Conservation (phyloP, 2,797 vertebrate species). For the Gobio occitaniae region DNA sequence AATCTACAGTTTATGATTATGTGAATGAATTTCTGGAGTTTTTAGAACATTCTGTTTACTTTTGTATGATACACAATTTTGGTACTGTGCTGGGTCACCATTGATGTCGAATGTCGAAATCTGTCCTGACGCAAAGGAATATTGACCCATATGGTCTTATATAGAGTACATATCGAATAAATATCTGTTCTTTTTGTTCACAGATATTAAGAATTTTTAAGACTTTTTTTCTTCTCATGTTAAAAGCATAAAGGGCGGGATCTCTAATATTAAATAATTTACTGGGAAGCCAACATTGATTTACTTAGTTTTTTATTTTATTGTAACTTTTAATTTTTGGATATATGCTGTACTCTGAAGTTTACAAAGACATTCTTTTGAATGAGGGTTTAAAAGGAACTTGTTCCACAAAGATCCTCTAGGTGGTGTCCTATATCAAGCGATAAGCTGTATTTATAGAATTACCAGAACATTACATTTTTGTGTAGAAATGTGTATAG, state of each 20-base stretch:
- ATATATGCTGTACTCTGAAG: not conserved
- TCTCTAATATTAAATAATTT: slow-evolving; percentile 9
- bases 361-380: not conserved
- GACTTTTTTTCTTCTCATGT: not conserved
- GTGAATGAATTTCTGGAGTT: not conserved
- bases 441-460: not conserved
- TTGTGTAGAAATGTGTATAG: not conserved
- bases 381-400: not conserved
- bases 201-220: not conserved
- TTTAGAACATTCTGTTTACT: not conserved
- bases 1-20: not conserved
- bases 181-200: not conserved
- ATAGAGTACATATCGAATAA: not conserved
- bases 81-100: not conserved
- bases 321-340: not conserved
- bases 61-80: slow-evolving; percentile 4
- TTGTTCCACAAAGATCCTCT: slow-evolving; percentile 18
- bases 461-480: not conserved
- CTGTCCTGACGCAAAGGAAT: not conserved
- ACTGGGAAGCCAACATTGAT: not conserved
- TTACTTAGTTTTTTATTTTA: not conserved
- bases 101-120: not conserved
- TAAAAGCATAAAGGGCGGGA: slow-evolving; percentile 1
- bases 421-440: slow-evolving; percentile 35
- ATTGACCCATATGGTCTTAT: not conserved